Evolutionary conservation across 2,113 vertebrate genomes (phyloP).

Genomic region (Mobula birostris): DNA sequence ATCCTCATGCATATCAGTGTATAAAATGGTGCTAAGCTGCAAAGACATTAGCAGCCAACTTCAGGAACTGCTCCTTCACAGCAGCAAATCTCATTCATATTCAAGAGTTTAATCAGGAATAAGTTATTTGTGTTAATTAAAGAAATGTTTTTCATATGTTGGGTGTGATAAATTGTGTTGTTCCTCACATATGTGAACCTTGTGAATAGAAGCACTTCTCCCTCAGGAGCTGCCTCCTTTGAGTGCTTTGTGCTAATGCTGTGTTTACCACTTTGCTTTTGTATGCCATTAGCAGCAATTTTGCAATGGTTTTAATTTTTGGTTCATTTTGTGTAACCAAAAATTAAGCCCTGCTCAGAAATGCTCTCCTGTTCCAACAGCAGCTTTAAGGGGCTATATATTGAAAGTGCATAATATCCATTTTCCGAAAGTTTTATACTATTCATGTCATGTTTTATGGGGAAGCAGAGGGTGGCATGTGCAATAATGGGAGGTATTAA

Average conservation of each 20-base stretch:
- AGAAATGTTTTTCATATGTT: conserved; percentile 37
- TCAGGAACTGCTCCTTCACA: background rate
- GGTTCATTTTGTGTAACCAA: conserved; percentile 26
- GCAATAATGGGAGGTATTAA: background rate
- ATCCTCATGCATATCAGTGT: background rate
- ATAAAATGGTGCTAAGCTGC: background rate
- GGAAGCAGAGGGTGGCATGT: background rate
- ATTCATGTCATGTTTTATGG: background rate
- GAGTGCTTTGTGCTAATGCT: conserved; percentile 33
- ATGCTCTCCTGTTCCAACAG: conserved; percentile 3
- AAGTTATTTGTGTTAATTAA: conserved; percentile 35
- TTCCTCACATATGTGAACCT: conserved; percentile 26
- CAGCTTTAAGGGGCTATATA: background rate
- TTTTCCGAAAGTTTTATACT: background rate
- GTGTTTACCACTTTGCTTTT: conserved; percentile 33
- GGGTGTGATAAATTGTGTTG: conserved; percentile 34
- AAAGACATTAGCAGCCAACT: background rate
- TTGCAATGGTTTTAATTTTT: conserved; percentile 26
- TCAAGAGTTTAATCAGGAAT: conserved; percentile 35
- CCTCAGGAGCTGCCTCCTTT: conserved; percentile 11
- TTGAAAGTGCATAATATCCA: background rate
- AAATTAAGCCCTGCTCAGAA: conserved; percentile 8
- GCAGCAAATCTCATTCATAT: conserved; percentile 21
- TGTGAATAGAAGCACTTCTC: conserved; percentile 26
- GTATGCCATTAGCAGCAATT: conserved; percentile 17